Evolutionary conservation across 1,140 invertebrate species (phyloP), one percentile per base, ranked within the genome.

Genomic region (Carcinoscorpius rotundicauda): DNA sequence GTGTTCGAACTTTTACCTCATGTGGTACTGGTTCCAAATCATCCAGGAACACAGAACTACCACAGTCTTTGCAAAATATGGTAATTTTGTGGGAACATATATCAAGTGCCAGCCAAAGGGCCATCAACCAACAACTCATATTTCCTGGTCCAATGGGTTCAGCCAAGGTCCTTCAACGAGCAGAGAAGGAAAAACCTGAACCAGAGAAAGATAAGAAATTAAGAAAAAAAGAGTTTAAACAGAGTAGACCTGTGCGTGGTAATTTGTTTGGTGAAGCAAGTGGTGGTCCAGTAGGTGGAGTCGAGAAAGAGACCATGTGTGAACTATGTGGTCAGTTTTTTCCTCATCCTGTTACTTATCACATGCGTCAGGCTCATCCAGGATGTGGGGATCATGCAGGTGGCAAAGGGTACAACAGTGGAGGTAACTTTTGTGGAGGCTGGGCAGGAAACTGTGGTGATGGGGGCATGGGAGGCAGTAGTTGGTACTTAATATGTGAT

Each of bases 401-500:
- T 8, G 87, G 89, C 3, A 90, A 91, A 75, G 91, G 91, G 3
- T 94, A 93, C 76, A 93, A 93, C 73, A 87, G 84, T 65, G 84
- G 84, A 53, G 90, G 91, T 6, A 87, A 85, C 72, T 92, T 87
- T 75, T 91, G 88, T 75, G 84, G 86, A 9, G 90, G 89, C 5
- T 91, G 89, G 88, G 86, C 88, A 0, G 90, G 89, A 10, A 88
- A 88, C 70, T 94, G 91, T 76, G 91, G 91, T 0, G 89, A 91
- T 72, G 88, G 88, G 3, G 90, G 90, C 9, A 81, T 87, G 6
- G 87, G 87, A 4, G 88, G 85, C 51, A 87, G 86, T 68, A 84
- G 87, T 52, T 97, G 91, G 91, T 97, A 97, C 76, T 81, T 96
- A 2, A 85, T 93, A 67, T 97, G 93, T 77, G 89, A 93, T 71